Evolutionary conservation across 1,140 invertebrate genomes (phyloP).

Genomic region (Tenebrio molitor): DNA sequence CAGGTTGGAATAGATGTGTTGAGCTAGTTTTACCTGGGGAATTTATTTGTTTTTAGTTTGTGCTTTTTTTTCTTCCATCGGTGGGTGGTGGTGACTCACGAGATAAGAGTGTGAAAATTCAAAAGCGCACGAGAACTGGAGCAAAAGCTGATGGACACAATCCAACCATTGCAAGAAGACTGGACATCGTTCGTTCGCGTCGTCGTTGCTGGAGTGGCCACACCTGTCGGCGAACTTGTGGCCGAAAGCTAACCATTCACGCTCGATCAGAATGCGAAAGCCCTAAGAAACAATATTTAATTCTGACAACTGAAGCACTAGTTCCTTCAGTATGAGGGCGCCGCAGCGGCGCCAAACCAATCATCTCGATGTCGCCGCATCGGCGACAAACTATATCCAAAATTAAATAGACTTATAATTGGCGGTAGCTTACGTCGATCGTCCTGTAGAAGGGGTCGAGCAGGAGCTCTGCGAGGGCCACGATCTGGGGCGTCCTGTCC

Average conservation of each 20-base stretch:
- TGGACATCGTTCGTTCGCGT: conserved; percentile 93
- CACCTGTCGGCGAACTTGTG: conserved; percentile 98
- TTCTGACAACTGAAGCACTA: too few species aligned
- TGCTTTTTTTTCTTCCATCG: too few species aligned
- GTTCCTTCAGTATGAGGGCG: too few species aligned
- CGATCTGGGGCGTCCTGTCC: conserved; percentile 96
- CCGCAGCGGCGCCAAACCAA: too few species aligned
- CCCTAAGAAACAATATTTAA: conserved; percentile 76
- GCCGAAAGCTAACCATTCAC: conserved; percentile 97
- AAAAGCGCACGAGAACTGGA: conserved; percentile 93
- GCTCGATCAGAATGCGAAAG: conserved; percentile 91
- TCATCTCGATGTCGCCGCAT: too few species aligned
- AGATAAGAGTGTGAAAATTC: conserved; percentile 95
- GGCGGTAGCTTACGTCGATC: conserved; percentile 77
- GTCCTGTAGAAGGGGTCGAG: conserved; percentile 95
- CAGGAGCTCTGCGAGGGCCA: conserved; percentile 90
- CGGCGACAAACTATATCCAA: too few species aligned
- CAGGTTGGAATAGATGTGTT: conserved; percentile 95
- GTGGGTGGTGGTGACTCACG: too few species aligned
- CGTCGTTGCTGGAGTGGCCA: conserved; percentile 87
- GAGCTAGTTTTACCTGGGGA: conserved; percentile 95
- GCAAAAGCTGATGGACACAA: conserved; percentile 92
- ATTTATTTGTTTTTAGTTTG: too few species aligned
- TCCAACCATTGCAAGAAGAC: conserved; percentile 99
- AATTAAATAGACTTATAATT: not conserved